Base-by-base conservation (phyloP, 1,140 invertebrate genomes). In the Myzus persicae region DNA sequence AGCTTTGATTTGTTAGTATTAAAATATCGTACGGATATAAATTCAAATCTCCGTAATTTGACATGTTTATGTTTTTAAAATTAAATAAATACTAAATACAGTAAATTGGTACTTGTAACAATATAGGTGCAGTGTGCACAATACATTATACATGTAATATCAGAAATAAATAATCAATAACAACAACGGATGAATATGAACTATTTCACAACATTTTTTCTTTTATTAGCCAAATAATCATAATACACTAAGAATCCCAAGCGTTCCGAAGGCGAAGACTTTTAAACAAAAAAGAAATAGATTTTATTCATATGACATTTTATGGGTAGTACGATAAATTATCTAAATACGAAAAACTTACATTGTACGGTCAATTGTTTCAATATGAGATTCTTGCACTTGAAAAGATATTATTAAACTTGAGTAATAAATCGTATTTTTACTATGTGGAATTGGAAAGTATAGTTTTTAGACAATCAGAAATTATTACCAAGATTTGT, bases 331-430 rank as follows among this genome's bases (percentile, higher is more conserved):
- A 76, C 14, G n/a, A 76, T 76, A 76, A 76, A 76, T 76, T 76
- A 76, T 76, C 59, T 76, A 76, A 76, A 76, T 76, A n/a, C 22
- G 59, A 76, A 76, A 76, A 76, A 76, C 59, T 76, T 76, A 76
- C 59, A 76, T 76, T 2, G 59, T 36, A 76, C 14, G n/a, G 31
- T 76, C 59, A n/a, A 76, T 76, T n/a, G 59, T n/a, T 76, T 76
- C 59, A 76, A 76, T n/a, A 76, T 76, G n/a, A 76, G 59, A 76
- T 76, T n/a, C 59, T n/a, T 76, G 59, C 59, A 76, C n/a, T n/a
- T 18, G 59, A 76, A 76, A 76, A 76, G 31, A 18, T 76, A 76
- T n/a, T 76, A 76, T 76, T 76, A 76, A 76, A 76, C 59, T 76
- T 76, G 0, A n/a, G 59, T n/a, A 76, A n/a, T 76, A 76, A 76